These are phyloP conservation scores for Odontothrips loti DNA, from an alignment of 2,888 invertebrate species.

Conservation along the genomic window DNA sequence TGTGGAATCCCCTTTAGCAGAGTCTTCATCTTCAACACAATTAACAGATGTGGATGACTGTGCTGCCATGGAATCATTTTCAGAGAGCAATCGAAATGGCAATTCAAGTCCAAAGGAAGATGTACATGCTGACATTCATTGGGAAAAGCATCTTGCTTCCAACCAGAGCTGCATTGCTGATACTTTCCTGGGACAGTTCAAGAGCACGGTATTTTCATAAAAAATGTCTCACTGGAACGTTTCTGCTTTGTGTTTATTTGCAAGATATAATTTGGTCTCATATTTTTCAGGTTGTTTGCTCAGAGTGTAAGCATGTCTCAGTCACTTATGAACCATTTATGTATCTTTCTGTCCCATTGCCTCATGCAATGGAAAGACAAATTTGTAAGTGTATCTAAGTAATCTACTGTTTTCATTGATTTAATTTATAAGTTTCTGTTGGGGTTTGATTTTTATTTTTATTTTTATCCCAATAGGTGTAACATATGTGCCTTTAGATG, in stretches of 20 bases:
- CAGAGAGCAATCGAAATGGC: background rate
- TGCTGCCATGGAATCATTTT: background rate
- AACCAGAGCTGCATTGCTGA: constrained; percentile 58
- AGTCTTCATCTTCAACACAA: background rate
- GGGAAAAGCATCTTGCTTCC: constrained; percentile 54
- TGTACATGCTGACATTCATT: constrained; percentile 52
- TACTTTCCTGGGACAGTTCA: constrained; percentile 62
- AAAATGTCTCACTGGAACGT: constrained; percentile 35
- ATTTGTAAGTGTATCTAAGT: constrained; percentile 46
- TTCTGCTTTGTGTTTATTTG: constrained; percentile 26
- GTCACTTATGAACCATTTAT: constrained; percentile 64
- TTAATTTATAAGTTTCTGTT: constrained; percentile 35
- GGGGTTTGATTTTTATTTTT: constrained; percentile 25
- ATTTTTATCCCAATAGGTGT: constrained; percentile 45
- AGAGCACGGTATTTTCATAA: constrained; percentile 52
- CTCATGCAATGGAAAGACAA: constrained; percentile 58
- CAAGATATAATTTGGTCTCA: background rate
- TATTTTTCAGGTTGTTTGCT: constrained; percentile 54
- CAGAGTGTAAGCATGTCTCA: constrained; percentile 57
- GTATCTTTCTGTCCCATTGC: constrained; percentile 62
- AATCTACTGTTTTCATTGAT: background rate
- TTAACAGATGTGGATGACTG: constrained; percentile 5
- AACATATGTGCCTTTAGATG: constrained; percentile 51
- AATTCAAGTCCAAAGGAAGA: constrained; percentile 41
- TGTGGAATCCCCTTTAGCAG: background rate